Conservation (phyloP, 2,797 vertebrate genomes). For the Cebuella pygmaea region DNA sequence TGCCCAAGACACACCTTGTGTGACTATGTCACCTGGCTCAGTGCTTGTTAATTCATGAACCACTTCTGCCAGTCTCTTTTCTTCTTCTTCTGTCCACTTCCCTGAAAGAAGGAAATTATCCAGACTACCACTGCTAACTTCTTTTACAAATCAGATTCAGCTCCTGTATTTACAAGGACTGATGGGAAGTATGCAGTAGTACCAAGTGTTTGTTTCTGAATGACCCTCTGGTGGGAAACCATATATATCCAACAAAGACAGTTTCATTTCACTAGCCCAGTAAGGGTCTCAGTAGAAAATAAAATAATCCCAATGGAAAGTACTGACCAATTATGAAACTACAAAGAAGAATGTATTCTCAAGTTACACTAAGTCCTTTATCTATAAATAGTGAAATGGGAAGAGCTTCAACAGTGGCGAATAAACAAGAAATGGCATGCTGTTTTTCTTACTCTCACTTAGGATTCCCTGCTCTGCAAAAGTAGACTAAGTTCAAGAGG, state of each 20-base stretch:
- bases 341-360: not conserved
- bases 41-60: constrained; percentile 97
- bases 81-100: constrained; percentile 99
- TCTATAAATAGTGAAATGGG: not conserved
- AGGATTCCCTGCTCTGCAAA: not conserved
- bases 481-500: not conserved
- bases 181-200: not conserved
- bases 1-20: constrained; percentile 98
- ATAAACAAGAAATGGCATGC: not conserved
- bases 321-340: not conserved
- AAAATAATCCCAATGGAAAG: not conserved
- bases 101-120: constrained; percentile 86
- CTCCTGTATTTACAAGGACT: not conserved
- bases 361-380: not conserved
- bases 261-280: not conserved
- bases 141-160: not conserved
- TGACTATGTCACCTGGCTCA: constrained; percentile 95
- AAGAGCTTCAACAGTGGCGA: not conserved
- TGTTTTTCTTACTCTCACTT: not conserved
- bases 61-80: constrained; percentile 94
- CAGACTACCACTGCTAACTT: constrained; percentile 31
- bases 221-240: not conserved
- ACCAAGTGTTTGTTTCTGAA: not conserved
- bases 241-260: not conserved
- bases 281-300: constrained; percentile 1